Base-by-base conservation (phyloP, 2,797 vertebrate species). In the Glyptemys insculpta region DNA sequence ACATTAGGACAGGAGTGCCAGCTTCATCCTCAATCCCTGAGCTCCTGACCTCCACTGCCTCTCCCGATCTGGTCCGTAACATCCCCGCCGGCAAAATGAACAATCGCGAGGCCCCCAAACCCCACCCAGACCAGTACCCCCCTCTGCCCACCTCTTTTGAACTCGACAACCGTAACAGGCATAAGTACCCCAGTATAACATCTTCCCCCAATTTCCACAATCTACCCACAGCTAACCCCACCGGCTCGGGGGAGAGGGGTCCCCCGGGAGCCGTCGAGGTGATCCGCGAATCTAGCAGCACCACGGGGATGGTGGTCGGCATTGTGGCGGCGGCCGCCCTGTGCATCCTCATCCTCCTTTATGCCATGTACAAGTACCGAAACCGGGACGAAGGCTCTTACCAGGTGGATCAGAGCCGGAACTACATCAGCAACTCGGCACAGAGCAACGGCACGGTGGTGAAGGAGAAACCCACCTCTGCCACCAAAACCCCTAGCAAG, bases 321-420 rank as follows among this genome's bases (percentile, higher is more conserved):
- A 99, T 99, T 91, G 99, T 99, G 95, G 99, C 99, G 0, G 99
- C 99, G 0, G 99, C 99, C 12, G 99, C 99, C 76, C 99, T 99
- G 92, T 99, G 99, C 97, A 99, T 99, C 98, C 99, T 99, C 97
- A 99, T 99, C 97, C 98, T 99, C 23, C 99, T 99, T 93, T 99
- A 99, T 86, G 99, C 99, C 98, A 99, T 99, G 99, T 99, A 99
- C 98, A 99, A 99, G 98, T 99, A 99, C 95, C 99, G 99, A 96
- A 99, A 99, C 98, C 98, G 99, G 4, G 99, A 99, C 87, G 99
- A 99, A 87, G 99, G 99, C 95, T 99, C 99, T 95, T 99, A 99
- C 98, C 99, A 99, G 97, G 99, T 99, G 97, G 99, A 99, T 97
- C 99, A 99, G 98, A 99, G 98, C 95, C 98, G 99, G 87, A 99